A percentile compares a stretch with the other conserved stretches of the same genome.
phyloP scores from a whole-genome alignment of 1,140 invertebrate genomes.

The Conus betulinus region DNA sequence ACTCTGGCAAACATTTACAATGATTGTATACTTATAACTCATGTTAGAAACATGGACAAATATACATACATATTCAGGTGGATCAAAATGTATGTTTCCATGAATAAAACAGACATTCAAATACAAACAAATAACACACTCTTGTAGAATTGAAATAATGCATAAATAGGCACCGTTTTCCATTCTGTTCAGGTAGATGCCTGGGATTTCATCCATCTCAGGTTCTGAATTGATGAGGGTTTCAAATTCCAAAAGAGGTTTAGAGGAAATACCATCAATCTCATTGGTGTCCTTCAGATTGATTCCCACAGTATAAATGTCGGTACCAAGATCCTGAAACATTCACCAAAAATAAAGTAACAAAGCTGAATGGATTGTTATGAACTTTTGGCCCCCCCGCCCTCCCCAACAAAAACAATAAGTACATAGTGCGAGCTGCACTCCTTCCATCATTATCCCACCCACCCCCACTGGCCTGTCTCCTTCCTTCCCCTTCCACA shows the following conservation, averaged over 20 bases:
- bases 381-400: background rate
- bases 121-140: no score
- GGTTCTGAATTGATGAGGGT: conserved; percentile 39
- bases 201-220: conserved; percentile 49
- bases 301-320: conserved; percentile 64
- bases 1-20: no score
- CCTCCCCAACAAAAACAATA: background rate
- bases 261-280: conserved; percentile 57
- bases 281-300: conserved; percentile 56
- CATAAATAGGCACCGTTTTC: conserved; percentile 31
- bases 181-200: conserved; percentile 44
- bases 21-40: no score
- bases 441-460: background rate
- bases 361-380: no score
- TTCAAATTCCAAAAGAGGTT: conserved; percentile 53
- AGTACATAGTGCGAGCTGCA: conserved; percentile 37
- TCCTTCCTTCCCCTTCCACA: no score
- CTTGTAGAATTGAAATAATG: no score
- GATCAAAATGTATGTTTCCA: no score
- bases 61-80: no score
- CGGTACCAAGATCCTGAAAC: conserved; percentile 42
- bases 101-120: no score
- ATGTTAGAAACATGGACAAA: no score
- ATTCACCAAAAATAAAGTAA: background rate
- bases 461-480: no score